These are phyloP conservation scores for Athalia cordata DNA, from an alignment of 2,888 invertebrate genomes.

Conservation along the genomic window DNA sequence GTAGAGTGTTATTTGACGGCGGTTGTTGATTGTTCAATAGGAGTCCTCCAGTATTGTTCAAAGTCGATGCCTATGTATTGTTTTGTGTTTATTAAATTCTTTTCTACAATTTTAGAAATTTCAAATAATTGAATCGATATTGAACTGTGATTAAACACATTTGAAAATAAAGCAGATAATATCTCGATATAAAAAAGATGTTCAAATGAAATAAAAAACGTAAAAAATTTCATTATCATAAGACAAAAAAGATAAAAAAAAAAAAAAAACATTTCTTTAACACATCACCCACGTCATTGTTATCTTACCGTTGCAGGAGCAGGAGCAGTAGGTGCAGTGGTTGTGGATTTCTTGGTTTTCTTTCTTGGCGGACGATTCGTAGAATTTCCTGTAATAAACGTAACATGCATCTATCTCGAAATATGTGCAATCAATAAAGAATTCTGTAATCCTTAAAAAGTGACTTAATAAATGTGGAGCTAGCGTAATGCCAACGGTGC, in stretches of 20 bases:
- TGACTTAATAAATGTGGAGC: constrained; percentile 48
- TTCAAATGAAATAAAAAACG: too few relatives aligned
- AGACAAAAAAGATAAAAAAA: background rate
- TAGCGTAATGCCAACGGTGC: constrained; percentile 63
- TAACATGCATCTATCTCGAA: constrained; percentile 59
- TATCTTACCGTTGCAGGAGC: constrained; percentile 64
- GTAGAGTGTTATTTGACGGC: constrained; percentile 47
- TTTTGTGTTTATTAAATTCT: constrained; percentile 43
- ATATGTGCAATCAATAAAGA: constrained; percentile 55
- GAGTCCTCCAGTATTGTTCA: constrained; percentile 70
- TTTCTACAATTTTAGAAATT: background rate
- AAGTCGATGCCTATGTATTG: constrained; percentile 65
- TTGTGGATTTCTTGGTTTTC: constrained; percentile 75
- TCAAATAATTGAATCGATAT: background rate
- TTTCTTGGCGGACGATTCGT: constrained; percentile 75
- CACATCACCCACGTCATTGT: background rate
- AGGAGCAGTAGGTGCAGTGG: constrained; percentile 54
- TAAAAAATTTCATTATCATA: background rate
- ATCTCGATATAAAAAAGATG: background rate
- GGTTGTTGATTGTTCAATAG: constrained; percentile 70
- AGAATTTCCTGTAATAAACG: constrained; percentile 69
- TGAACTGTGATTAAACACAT: background rate
- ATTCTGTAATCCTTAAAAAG: constrained; percentile 10
- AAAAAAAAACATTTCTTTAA: background rate
- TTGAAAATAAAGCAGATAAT: background rate